phyloP scores from a whole-genome alignment of 2,797 vertebrate genomes.

The Gymnodraco acuticeps region DNA sequence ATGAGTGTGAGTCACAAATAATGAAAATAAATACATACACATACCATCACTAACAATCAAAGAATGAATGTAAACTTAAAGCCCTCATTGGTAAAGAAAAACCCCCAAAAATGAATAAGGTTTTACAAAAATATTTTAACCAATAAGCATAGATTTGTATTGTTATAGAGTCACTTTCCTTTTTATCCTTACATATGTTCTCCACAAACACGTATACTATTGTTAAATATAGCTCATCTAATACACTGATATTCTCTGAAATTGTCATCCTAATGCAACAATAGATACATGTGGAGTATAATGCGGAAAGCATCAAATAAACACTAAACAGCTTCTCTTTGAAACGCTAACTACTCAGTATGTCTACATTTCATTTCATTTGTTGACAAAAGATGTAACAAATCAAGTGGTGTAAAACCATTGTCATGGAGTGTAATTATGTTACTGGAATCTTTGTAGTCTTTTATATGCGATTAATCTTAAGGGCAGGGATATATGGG shows the following conservation, averaged over 20 bases:
- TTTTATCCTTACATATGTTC: background rate
- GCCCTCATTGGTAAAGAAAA: background rate
- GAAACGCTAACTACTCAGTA: background rate
- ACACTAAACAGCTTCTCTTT: slow-evolving; percentile 15
- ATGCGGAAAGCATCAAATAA: background rate
- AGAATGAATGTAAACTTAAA: accelerated
- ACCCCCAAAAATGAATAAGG: background rate
- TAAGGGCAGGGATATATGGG: slow-evolving; percentile 51
- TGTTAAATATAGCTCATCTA: background rate
- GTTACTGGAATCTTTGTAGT: slow-evolving; percentile 45
- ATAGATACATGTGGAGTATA: background rate
- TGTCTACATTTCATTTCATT: slow-evolving; percentile 36
- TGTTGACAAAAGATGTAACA: slow-evolving; percentile 28
- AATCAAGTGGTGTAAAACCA: slow-evolving; percentile 13
- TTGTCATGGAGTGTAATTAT: slow-evolving; percentile 30
- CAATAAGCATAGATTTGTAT: background rate
- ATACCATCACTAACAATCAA: background rate
- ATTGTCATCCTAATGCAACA: background rate
- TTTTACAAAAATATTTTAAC: background rate
- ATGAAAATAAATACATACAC: background rate
- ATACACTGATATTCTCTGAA: background rate
- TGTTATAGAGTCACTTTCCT: background rate
- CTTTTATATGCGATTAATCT: slow-evolving; percentile 55
- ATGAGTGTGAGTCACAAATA: background rate
- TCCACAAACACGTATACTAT: background rate